Conservation (phyloP, 2,113 vertebrate species). For the Periophthalmodon schlosseri region DNA sequence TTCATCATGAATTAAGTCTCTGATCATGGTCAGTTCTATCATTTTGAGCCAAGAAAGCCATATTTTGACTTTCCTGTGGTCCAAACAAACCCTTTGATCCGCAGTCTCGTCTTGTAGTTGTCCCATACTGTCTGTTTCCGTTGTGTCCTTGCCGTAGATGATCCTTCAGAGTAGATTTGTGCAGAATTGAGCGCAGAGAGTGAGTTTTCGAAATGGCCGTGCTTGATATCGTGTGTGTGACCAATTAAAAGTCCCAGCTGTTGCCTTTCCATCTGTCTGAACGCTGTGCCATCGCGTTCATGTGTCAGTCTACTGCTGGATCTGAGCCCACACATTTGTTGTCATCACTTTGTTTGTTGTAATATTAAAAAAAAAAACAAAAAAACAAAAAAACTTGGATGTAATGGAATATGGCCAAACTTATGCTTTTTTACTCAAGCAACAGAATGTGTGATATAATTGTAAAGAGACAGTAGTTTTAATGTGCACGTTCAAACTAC, state of each 20-base stretch:
- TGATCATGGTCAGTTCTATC: no score
- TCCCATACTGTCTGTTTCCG: neutral
- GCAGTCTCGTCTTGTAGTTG: neutral
- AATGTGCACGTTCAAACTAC: no score
- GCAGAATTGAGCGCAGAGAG: slow-evolving; percentile 28
- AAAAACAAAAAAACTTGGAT: neutral
- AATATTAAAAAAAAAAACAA: no score
- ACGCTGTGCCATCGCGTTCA: slow-evolving; percentile 41
- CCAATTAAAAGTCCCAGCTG: slow-evolving; percentile 71
- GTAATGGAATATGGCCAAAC: neutral
- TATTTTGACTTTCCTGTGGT: no score
- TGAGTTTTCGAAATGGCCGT: slow-evolving; percentile 47
- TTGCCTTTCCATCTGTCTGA: slow-evolving; percentile 60
- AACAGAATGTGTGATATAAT: neutral
- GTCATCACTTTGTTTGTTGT: slow-evolving; percentile 45
- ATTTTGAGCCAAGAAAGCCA: no score
- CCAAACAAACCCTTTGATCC: neutral
- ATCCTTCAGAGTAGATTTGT: slow-evolving; percentile 35
- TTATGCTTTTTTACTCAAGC: neutral
- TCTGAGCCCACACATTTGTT: slow-evolving; percentile 54
- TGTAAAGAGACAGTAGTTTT: neutral
- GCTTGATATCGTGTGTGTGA: slow-evolving; percentile 69
- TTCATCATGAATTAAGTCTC: no score
- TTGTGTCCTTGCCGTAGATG: slow-evolving; percentile 42
- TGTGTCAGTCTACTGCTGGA: slow-evolving; percentile 50